Evolutionary conservation across 2,888 invertebrate genomes (phyloP).

Genomic region (Zygogramma bicolorata): DNA sequence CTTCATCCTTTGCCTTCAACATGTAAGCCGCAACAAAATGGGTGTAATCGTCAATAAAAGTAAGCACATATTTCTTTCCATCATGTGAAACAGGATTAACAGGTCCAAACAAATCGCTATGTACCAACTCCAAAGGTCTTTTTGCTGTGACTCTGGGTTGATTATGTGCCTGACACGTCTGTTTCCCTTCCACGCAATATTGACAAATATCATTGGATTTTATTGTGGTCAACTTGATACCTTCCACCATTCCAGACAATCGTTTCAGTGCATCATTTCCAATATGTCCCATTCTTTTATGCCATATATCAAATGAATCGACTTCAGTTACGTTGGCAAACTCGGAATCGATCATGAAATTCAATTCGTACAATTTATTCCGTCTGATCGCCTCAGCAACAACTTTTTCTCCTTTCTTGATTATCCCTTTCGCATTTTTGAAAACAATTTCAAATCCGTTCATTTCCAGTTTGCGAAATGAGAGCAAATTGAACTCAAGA

Average conservation of each 20-base stretch:
- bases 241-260: slow-evolving; percentile 21
- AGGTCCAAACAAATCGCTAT: slow-evolving; percentile 42
- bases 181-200: slow-evolving; percentile 39
- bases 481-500: background rate
- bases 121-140: slow-evolving; percentile 36
- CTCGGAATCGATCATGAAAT: background rate
- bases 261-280: background rate
- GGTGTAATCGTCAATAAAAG: slow-evolving; percentile 28
- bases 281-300: slow-evolving; percentile 8
- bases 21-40: slow-evolving; percentile 15
- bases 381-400: background rate
- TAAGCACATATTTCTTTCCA: slow-evolving; percentile 7
- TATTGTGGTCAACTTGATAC: slow-evolving; percentile 31
- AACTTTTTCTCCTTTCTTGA: background rate
- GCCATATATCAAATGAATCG: background rate
- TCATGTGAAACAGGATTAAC: slow-evolving; percentile 8
- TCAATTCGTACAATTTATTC: background rate
- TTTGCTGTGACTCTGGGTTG: slow-evolving; percentile 31
- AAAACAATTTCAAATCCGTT: background rate
- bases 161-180: slow-evolving; percentile 33
- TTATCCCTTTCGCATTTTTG: background rate
- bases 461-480: background rate
- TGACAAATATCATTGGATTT: slow-evolving; percentile 33
- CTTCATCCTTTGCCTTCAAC: slow-evolving; percentile 11
- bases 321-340: background rate